Evolutionary conservation across 1,140 invertebrate species (phyloP).

Genomic region (Anoplophora glabripennis): DNA sequence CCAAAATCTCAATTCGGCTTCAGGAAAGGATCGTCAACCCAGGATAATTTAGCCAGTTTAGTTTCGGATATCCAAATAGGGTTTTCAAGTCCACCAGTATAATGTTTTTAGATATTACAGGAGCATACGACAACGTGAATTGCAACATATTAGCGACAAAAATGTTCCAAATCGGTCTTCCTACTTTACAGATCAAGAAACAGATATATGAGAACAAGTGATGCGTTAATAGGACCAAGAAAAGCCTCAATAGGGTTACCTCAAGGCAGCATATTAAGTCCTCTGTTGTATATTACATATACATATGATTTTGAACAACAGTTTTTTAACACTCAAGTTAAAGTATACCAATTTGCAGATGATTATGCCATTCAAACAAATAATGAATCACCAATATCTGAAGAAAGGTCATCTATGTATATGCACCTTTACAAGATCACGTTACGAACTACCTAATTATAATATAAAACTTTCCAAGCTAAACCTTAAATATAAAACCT

Average conservation of each 20-base stretch:
- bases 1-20: constrained; percentile 10
- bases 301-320: background rate
- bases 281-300: background rate
- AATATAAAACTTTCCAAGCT: too few relatives aligned
- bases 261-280: background rate
- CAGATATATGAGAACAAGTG: background rate
- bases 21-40: background rate
- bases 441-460: too few relatives aligned
- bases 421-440: too few relatives aligned
- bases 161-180: background rate
- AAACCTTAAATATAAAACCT: too few relatives aligned
- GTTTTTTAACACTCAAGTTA: too few relatives aligned
- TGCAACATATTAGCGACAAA: background rate
- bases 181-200: background rate
- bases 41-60: constrained; percentile 2
- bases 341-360: too few relatives aligned
- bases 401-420: too few relatives aligned
- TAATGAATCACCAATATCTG: too few relatives aligned
- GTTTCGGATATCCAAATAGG: constrained; percentile 4
- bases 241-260: background rate
- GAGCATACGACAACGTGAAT: constrained; percentile 1
- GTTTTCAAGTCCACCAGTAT: background rate
- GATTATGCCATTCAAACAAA: too few relatives aligned
- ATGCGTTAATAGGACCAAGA: background rate
- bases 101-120: background rate